Percentiles rank a stretch among this genome's conserved stretches.
Evolutionary conservation across 2,797 vertebrate species (phyloP).

Genomic region (Glossophaga mutica): DNA sequence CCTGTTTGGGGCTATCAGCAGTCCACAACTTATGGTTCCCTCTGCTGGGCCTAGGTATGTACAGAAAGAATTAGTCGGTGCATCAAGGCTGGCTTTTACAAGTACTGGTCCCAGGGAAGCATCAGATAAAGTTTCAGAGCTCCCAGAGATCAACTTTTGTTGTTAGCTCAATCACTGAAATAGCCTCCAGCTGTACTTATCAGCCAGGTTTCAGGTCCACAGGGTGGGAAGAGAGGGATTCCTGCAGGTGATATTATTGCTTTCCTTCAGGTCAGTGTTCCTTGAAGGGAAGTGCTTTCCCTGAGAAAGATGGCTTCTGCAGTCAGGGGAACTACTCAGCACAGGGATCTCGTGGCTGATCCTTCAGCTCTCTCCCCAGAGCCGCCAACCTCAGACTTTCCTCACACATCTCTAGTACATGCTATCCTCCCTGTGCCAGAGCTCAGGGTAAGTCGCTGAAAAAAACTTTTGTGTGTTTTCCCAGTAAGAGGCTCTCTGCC

Average conservation of each 20-base stretch:
- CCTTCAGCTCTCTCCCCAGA: neutral
- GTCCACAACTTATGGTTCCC: no score
- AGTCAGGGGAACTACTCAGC: neutral
- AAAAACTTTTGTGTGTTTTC: neutral
- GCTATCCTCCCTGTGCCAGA: neutral
- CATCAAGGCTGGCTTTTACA: no score
- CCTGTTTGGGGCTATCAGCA: no score
- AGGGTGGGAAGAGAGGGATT: no score
- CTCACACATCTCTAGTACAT: neutral
- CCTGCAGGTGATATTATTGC: neutral
- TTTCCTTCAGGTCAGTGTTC: neutral
- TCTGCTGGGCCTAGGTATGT: no score
- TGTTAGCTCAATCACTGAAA: no score
- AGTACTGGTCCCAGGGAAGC: no score
- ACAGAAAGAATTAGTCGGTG: no score
- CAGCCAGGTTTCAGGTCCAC: no score
- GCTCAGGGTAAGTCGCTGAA: neutral
- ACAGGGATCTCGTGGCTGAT: neutral
- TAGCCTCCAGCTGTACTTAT: no score
- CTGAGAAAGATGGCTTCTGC: neutral
- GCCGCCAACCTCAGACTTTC: neutral
- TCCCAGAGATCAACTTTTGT: no score
- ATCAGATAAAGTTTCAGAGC: no score
- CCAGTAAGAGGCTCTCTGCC: neutral
- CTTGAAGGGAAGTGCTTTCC: neutral